phyloP scores from a whole-genome alignment of 2,113 vertebrate genomes.

The Podocnemis expansa region DNA sequence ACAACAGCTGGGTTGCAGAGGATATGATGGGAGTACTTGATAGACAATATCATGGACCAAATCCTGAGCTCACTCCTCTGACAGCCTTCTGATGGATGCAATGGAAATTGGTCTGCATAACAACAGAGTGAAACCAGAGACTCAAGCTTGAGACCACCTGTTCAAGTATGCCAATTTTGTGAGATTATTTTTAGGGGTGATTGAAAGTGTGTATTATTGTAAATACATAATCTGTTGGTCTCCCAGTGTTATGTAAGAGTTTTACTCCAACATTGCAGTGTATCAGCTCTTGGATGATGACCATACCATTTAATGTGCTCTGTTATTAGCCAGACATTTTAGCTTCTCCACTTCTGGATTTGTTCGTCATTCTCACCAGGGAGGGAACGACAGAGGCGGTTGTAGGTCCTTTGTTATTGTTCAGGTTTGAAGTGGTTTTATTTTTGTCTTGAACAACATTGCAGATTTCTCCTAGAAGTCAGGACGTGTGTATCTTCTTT shows the following conservation, averaged over 20 bases:
- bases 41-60: background rate
- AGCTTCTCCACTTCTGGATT: background rate
- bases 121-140: background rate
- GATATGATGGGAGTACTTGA: background rate
- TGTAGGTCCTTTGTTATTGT: background rate
- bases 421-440: background rate
- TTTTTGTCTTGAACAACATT: background rate
- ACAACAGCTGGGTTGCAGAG: background rate
- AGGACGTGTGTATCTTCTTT: background rate
- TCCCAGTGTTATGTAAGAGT: background rate
- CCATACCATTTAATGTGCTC: background rate
- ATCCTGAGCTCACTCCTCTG: background rate
- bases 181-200: background rate
- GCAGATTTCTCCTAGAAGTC: background rate
- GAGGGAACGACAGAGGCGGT: background rate
- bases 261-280: background rate
- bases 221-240: background rate
- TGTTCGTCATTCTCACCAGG: background rate
- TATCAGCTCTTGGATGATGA: background rate
- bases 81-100: background rate
- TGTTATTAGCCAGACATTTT: background rate
- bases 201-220: background rate
- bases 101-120: background rate
- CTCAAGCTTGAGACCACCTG: background rate
- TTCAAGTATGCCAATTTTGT: background rate